Percentiles rank a stretch among this genome's conserved stretches.
These are phyloP conservation scores for Leptinotarsa juncta DNA, from an alignment of 2,888 invertebrate species.

Conservation along the genomic window DNA sequence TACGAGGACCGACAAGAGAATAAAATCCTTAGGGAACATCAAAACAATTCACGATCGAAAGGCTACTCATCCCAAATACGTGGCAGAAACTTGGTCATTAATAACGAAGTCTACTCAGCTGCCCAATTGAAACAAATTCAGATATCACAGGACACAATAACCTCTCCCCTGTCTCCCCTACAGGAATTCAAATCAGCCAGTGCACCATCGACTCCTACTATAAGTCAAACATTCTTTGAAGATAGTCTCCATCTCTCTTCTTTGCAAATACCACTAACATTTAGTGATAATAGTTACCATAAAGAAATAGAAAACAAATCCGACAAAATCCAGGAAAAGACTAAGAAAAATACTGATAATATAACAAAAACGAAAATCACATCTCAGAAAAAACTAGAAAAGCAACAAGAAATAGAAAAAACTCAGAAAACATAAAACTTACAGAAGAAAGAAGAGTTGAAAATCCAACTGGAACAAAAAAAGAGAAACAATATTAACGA, in stretches of 20 bases:
- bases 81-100: conserved; percentile 5
- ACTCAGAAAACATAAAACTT: background rate
- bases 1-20: conserved; percentile 17
- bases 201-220: conserved; percentile 12
- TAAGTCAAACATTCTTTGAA: conserved; percentile 11
- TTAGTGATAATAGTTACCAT: background rate
- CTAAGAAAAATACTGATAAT: background rate
- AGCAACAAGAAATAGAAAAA: too few relatives aligned
- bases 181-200: background rate
- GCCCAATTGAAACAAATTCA: background rate
- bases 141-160: too few relatives aligned
- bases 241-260: conserved; percentile 10
- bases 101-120: conserved; percentile 16
- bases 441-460: background rate
- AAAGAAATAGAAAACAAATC: background rate
- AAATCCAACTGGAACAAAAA: background rate
- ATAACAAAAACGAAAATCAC: too few relatives aligned
- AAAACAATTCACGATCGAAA: conserved; percentile 8
- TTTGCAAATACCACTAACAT: background rate
- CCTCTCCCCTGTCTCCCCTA: background rate
- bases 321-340: background rate
- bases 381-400: too few relatives aligned
- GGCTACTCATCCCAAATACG: conserved; percentile 13
- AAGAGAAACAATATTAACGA: too few relatives aligned
- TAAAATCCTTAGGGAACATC: conserved; percentile 19